Percentiles rank a stretch among this genome's conserved stretches.
phyloP scores from a whole-genome alignment of 2,797 vertebrate species.

The Peromyscus eremicus region DNA sequence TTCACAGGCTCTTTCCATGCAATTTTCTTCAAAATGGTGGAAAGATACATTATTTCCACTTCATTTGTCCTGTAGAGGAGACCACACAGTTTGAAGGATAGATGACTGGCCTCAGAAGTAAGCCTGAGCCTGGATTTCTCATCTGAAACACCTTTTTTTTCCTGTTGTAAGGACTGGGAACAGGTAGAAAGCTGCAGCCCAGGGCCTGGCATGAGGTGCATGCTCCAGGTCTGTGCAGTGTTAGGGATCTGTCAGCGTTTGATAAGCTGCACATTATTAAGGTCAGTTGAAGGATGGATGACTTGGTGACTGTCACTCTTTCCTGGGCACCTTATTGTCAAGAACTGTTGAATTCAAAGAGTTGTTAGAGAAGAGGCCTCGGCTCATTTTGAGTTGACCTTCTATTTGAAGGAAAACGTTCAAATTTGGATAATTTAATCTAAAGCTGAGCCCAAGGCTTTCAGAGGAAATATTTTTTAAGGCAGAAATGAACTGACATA shows the following conservation, averaged over 20 bases:
- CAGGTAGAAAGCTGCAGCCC: accelerated
- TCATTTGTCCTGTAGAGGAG: neutral
- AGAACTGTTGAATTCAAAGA: neutral
- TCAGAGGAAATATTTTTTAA: neutral
- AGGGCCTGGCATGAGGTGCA: accelerated
- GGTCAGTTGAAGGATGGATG: neutral
- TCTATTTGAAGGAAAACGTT: constrained; percentile 59
- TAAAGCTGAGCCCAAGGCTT: neutral
- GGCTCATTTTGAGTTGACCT: constrained; percentile 30
- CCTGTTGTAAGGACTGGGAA: neutral
- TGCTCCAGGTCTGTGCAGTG: neutral
- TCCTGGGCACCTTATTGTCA: neutral
- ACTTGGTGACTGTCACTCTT: constrained; percentile 18
- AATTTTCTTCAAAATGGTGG: constrained; percentile 53
- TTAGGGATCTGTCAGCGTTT: neutral
- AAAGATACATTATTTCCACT: neutral
- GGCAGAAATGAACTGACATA: constrained; percentile 11
- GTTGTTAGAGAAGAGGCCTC: neutral
- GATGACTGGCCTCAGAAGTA: constrained; percentile 2
- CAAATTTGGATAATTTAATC: constrained; percentile 58
- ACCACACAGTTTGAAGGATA: neutral
- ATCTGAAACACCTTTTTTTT: neutral
- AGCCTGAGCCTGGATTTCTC: neutral
- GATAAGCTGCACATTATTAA: neutral
- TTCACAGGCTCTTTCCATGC: neutral